Base-by-base conservation (phyloP, 2,797 vertebrate genomes). In the Falco novaeseelandiae region DNA sequence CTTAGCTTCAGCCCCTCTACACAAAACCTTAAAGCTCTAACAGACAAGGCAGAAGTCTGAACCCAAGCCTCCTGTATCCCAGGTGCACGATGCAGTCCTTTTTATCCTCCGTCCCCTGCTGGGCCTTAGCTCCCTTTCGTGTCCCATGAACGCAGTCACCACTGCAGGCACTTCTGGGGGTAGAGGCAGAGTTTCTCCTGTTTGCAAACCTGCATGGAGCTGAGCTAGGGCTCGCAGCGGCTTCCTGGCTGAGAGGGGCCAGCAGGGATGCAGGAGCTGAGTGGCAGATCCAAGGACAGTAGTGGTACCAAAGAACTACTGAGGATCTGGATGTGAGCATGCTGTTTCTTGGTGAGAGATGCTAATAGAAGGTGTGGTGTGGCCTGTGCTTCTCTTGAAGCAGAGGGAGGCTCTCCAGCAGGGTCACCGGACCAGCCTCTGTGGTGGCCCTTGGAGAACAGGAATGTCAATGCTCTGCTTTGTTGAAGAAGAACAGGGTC, bases 321-420 rank as follows among this genome's bases (percentile, higher is more conserved):
- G 72, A 83, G 54, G 38, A 49, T 54, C 30, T 67, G 44, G 38
- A 23, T 62, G 22, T 71, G 55, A 74, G 42, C 58, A 4, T 1
- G 0, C 18, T 66, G 66, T 22, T 59, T 58, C 46, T 69, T 9
- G 4, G 9, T 19, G 40, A 85, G 40, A 55, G 54, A 23, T 66
- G 34, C 63, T 23, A 38, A 52, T 20, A 72, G 38, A 48, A 21
- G 0, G 0, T 20, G 23, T 70, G 0, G 0, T 20, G 23, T 70
- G 40, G 16, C 19, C 42, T 21, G 19, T 2, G 4, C 26, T 52
- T 72, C 26, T 42, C 32, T 73, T 3, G 4, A 67, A 73, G 49
- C 40, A 72, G 38, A 59, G 25, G 26, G 20, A 65, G 5, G 18
- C 8, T 86, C 23, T 73, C 20, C 32, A 83, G 34, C 1, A 1